Evolutionary conservation across 2,113 vertebrate species (phyloP).

Genomic region (Ctenomys sociabilis): DNA sequence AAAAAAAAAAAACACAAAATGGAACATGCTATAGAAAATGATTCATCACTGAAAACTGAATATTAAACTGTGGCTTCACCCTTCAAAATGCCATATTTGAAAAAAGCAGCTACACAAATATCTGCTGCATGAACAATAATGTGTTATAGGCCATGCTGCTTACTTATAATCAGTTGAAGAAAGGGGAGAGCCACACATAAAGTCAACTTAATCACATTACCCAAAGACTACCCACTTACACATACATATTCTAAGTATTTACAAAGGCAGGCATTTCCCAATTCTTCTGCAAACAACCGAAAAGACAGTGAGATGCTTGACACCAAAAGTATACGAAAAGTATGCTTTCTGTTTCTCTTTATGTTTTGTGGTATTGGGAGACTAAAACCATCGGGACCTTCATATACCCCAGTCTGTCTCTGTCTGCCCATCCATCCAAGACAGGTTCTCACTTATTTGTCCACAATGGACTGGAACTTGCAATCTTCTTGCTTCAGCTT

Average conservation of each 20-base stretch:
- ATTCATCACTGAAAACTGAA: conserved; percentile 21
- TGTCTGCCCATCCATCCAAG: neutral
- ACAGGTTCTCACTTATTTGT: neutral
- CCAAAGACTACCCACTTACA: conserved; percentile 41
- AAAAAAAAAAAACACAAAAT: neutral
- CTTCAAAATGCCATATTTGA: conserved; percentile 34
- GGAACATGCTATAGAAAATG: neutral
- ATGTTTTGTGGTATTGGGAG: neutral
- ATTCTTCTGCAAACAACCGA: conserved; percentile 4
- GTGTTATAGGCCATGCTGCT: neutral
- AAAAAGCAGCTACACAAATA: conserved; percentile 3
- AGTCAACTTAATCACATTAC: conserved; percentile 1
- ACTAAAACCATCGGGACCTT: neutral
- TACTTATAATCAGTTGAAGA: conserved; percentile 6
- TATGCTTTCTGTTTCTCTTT: neutral
- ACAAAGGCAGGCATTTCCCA: conserved; percentile 37
- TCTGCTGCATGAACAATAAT: conserved; percentile 7
- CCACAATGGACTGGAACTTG: neutral
- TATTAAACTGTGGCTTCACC: neutral
- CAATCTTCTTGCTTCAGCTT: neutral
- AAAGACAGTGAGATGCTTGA: conserved; percentile 30
- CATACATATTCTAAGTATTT: conserved; percentile 54
- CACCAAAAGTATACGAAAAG: neutral
- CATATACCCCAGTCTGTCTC: neutral
- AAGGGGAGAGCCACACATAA: neutral